phyloP scores from a whole-genome alignment of 64 coral and sea anemone species.

The Platygyra sinensis region DNA sequence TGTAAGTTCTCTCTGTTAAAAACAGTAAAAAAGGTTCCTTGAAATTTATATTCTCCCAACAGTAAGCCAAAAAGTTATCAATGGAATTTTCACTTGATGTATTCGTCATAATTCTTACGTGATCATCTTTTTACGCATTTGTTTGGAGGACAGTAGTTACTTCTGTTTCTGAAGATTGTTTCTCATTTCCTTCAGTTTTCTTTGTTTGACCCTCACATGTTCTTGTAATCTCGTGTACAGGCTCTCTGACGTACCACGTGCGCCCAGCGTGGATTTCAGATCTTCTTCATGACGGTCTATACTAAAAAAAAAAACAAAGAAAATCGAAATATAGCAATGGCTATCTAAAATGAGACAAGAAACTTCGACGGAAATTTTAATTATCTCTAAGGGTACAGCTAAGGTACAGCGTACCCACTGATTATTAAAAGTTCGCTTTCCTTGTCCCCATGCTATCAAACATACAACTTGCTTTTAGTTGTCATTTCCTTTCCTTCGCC shows the following conservation, averaged over 20 bases:
- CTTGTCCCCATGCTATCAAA: too few relatives aligned
- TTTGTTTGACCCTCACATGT: constrained; percentile 57
- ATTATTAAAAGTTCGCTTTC: too few relatives aligned
- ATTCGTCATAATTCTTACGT: neutral
- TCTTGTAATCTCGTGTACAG: constrained; percentile 51
- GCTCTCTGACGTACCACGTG: constrained; percentile 66
- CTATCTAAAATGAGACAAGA: too few relatives aligned
- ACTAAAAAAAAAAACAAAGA: constrained; percentile 26
- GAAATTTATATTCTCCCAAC: too few relatives aligned
- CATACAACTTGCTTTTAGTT: too few relatives aligned
- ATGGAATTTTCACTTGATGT: too few relatives aligned
- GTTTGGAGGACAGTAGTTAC: constrained; percentile 76
- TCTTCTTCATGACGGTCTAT: constrained; percentile 90
- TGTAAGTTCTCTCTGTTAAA: constrained; percentile 58
- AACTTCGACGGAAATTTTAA: too few relatives aligned
- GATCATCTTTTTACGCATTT: constrained; percentile 53
- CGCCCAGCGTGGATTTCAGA: constrained; percentile 70
- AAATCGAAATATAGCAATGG: neutral
- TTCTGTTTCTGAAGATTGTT: constrained; percentile 78
- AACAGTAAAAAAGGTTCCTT: neutral
- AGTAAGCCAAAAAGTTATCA: too few relatives aligned
- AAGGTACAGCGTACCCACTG: too few relatives aligned
- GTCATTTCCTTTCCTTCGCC: too few relatives aligned
- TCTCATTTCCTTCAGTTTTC: constrained; percentile 53
- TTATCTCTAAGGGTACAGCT: too few relatives aligned